These are phyloP conservation scores for Centropus unirufus DNA, from an alignment of 2,113 vertebrate species.

Conservation along the genomic window DNA sequence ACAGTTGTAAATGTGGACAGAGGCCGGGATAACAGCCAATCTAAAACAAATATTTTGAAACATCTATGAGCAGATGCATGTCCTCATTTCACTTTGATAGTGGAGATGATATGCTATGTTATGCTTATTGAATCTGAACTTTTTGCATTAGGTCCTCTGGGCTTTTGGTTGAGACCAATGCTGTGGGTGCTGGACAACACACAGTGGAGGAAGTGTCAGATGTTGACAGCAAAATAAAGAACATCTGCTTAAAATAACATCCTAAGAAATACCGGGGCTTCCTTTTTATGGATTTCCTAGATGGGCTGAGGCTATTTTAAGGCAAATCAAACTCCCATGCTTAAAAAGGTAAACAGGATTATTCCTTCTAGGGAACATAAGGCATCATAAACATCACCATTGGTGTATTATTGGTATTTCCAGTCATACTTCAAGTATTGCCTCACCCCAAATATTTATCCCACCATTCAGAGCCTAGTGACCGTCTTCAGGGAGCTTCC, in stretches of 20 bases:
- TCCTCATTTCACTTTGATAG: background rate
- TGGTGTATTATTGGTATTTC: background rate
- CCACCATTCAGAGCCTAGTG: background rate
- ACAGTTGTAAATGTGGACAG: fast-evolving
- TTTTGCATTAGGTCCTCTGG: background rate
- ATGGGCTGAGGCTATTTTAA: background rate
- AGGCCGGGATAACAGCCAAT: background rate
- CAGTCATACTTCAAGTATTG: background rate
- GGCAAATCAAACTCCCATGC: background rate
- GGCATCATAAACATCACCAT: background rate
- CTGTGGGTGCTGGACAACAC: background rate
- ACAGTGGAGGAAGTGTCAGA: background rate
- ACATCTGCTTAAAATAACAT: background rate
- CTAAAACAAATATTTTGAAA: background rate
- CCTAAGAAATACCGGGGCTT: background rate
- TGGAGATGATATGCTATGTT: background rate
- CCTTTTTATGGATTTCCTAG: slow-evolving; percentile 5
- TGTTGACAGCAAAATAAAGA: background rate
- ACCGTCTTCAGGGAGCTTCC: background rate
- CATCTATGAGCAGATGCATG: background rate
- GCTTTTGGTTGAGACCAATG: background rate
- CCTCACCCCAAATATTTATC: background rate
- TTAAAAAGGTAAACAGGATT: background rate
- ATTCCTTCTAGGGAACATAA: background rate
- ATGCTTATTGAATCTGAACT: background rate